Evolutionary conservation across 2,797 vertebrate genomes (phyloP), one percentile per base, ranked within the genome.

Genomic region (Cirrhinus molitorella): DNA sequence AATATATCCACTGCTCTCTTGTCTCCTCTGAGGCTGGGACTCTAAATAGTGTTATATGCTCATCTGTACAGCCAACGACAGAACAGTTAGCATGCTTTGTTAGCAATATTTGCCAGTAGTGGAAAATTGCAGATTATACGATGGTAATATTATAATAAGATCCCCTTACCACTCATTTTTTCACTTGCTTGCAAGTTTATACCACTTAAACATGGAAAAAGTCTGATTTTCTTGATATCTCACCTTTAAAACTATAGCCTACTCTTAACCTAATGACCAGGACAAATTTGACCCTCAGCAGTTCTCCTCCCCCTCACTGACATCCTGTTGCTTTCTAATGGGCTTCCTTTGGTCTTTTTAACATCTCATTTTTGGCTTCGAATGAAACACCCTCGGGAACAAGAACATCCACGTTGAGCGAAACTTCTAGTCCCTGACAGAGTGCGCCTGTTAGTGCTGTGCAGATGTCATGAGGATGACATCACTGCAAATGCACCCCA

Each of bases 401-500:
- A 86, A 80, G 59, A 23, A 25, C 45, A 71, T 78, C 67, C 45
- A 34, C 75, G 51, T 84, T 81, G 47, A 37, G 21, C 49, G 59
- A 86, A 80, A 85, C 83, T 84, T 86, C 83, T 79, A 84, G 87
- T 84, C 87, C 79, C n/a, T 47, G 90, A 91, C 86, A 89, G 82
- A 84, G 85, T 81, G 70, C 86, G 90, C 94, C 93, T 91, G 88
- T 94, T 93, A 89, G 88, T 85, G 78, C 81, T 86, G 84, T 89
- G 86, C 94, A 94, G 92, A 94, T 95, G 92, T 94, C 92, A 90
- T 88, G 85, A 40, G 61, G 82, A 91, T 93, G 93, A 92, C 92
- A 92, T 94, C 92, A 94, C 89, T 90, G 67, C 88, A 91, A 91
- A 91, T 90, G 87, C 92, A 92, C 91, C 91, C 90, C 88, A 85